Evolutionary conservation across 2,888 invertebrate species (phyloP), one percentile per base, ranked within the genome.

Genomic region (Pegoplata infirma): DNA sequence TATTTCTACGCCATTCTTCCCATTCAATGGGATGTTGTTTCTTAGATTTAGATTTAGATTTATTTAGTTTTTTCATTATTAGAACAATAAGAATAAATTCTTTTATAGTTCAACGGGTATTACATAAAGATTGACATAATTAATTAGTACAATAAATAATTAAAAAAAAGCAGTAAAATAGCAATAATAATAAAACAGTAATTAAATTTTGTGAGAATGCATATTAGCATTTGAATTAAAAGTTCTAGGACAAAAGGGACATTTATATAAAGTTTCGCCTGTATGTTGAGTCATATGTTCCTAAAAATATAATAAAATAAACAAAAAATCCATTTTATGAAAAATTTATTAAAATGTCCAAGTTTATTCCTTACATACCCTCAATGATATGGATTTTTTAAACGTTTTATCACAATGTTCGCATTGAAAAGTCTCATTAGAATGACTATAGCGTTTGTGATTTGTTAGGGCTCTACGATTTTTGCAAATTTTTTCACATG

Each of bases 181-280:
- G n/a, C n/a, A n/a, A n/a, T n/a, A n/a, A n/a, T n/a, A n/a, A n/a
- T n/a, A n/a, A n/a, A n/a, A n/a, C n/a, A n/a, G n/a, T n/a, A n/a
- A n/a, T n/a, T n/a, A n/a, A n/a, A n/a, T n/a, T 36, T 88, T 84
- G 80, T 90, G 90, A 2, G 88, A 84, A 80, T 89, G 88, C 86
- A 89, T 88, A 75, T 89, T 89, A 4, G 88, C 89, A 82, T 87
- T 88, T 5, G 89, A 89, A 72, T 89, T 89, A 73, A 89, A 90
- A 2, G 89, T 89, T 82, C 87, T 86, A 3, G 88, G 84, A 69
- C 89, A 89, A 75, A 89, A 87, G 0, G 87, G 87, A 53, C 90
- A 90, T 59, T 86, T 88, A 79, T 90, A 90, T 2, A 90, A 81
- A 32, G 86, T 87, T 74, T 89, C 89, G 12, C 86, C 86, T 0